These are phyloP conservation scores for Odocoileus virginianus DNA, from an alignment of 2,113 vertebrate species.

Conservation along the genomic window DNA sequence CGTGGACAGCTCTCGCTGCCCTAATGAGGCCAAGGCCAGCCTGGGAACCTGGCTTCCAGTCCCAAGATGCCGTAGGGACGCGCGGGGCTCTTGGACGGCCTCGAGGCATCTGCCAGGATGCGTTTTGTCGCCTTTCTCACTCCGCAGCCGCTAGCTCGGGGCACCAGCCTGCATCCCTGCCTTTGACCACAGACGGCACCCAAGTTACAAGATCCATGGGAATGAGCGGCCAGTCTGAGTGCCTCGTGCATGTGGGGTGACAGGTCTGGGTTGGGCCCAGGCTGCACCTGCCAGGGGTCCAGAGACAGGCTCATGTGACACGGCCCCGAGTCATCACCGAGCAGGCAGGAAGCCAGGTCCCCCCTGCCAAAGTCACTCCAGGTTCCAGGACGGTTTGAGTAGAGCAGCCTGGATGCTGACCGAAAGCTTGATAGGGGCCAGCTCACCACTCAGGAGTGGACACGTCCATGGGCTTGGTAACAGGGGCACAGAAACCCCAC, in stretches of 20 bases:
- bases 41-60: constrained; percentile 78
- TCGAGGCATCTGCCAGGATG: constrained; percentile 86
- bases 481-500: not conserved
- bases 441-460: fast-evolving
- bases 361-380: not conserved
- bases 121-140: constrained; percentile 75
- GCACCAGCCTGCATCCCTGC: fast-evolving
- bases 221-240: fast-evolving
- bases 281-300: not conserved
- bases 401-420: no score
- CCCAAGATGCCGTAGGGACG: constrained; percentile 77
- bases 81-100: constrained; percentile 80
- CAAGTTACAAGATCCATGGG: not conserved
- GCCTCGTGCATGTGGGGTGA: not conserved
- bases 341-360: fast-evolving
- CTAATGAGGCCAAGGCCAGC: constrained; percentile 81
- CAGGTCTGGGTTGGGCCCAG: fast-evolving
- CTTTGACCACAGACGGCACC: not conserved
- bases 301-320: fast-evolving
- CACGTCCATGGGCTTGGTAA: fast-evolving
- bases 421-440: not conserved
- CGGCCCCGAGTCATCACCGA: fast-evolving
- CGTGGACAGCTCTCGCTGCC: constrained; percentile 78
- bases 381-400: not conserved
- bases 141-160: constrained; percentile 12